Evolutionary conservation across 2,113 vertebrate genomes (phyloP).

Genomic region (Tupaia tana): DNA sequence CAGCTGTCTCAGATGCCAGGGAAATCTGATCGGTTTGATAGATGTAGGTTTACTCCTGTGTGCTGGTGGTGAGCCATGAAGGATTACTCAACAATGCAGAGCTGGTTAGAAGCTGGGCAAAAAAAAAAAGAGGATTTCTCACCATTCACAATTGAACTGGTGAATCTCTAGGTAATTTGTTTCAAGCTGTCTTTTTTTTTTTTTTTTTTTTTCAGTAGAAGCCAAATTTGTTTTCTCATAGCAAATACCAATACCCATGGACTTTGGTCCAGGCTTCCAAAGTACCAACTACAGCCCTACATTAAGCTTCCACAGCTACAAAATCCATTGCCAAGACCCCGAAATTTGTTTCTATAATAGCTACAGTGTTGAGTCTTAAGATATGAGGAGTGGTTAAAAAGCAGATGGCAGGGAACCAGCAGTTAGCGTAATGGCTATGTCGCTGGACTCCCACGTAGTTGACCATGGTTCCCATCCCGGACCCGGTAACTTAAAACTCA

Average conservation of each 20-base stretch:
- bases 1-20: not conserved
- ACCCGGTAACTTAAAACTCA: too few relatives aligned
- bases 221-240: not conserved
- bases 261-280: not conserved
- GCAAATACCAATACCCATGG: not conserved
- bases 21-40: not conserved
- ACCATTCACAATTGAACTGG: not conserved
- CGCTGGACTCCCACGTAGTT: too few relatives aligned
- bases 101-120: not conserved
- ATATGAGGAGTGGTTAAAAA: not conserved
- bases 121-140: not conserved
- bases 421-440: too few relatives aligned
- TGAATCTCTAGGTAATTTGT: not conserved
- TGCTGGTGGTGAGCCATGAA: too few relatives aligned
- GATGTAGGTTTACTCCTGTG: not conserved
- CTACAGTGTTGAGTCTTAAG: not conserved
- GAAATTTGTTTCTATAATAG: not conserved
- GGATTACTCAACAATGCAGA: not conserved
- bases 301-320: not conserved
- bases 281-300: accelerated
- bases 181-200: not conserved
- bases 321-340: not conserved
- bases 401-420: not conserved
- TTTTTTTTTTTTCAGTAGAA: not conserved
- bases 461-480: too few relatives aligned